Evolutionary conservation across 2,797 vertebrate genomes (phyloP), one percentile per base, ranked within the genome.

Genomic region (Poeciliopsis gracilis): DNA sequence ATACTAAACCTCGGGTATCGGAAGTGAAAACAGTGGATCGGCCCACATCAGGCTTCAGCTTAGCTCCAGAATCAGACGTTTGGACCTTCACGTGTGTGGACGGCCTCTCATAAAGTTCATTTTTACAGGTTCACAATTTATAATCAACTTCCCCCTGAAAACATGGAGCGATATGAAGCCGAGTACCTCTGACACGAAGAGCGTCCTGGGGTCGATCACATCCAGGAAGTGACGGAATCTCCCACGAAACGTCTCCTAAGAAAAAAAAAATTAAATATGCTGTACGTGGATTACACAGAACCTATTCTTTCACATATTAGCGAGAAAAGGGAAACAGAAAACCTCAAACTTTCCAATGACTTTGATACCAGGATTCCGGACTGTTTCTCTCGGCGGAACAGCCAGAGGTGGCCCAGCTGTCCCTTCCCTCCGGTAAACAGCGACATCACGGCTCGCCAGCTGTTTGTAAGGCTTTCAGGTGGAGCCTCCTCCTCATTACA

Each of bases 161-260:
- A 25, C 25, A 45, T 2, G 15, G 6, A 49, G 47, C 7, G 18
- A 2, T 2, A 20, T 18, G 69, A 0, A 18, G 72, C 46, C 61
- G 18, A 76, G 88, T 95, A 98, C 97, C 97, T 98, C 96, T 0
- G 96, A 96, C 61, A 97, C 97, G 55, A 98, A 97, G 57, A 98
- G 96, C 0, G 97, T 98, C 49, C 96, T 95, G 0, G 97, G 98
- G 87, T 98, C 97, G 2, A 98, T 97, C 93, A 98, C 96, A 86
- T 98, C 97, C 95, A 98, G 78, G 92, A 97, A 99, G 93, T 98
- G 97, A 80, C 96, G 94, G 93, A 98, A 96, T 73, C 97, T 93
- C 73, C 97, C 97, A 43, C 91, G 95, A 88, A 98, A 98, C 0
- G 96, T 97, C 9, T 90, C 94, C 97, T 97, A 18, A 30, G 6